phyloP scores from a whole-genome alignment of 2,888 invertebrate species.

The Trachelus troglodyta region DNA sequence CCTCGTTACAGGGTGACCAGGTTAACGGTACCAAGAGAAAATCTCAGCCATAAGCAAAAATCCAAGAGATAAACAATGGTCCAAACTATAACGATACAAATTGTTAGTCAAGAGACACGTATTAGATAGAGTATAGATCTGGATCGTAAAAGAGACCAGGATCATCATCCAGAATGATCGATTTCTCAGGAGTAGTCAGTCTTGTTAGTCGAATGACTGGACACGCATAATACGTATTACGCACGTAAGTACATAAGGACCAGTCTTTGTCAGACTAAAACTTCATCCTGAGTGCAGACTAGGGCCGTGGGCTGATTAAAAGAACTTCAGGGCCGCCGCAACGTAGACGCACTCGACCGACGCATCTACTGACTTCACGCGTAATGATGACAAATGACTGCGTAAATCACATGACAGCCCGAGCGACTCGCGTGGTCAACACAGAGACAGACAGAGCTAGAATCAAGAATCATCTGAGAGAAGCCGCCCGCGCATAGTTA shows the following conservation, averaged over 20 bases:
- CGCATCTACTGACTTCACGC: conserved; percentile 34
- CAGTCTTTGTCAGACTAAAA: background rate
- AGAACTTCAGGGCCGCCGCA: background rate
- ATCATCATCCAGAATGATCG: background rate
- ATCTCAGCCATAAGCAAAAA: background rate
- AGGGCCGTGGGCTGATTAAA: background rate
- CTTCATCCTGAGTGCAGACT: background rate
- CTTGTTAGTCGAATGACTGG: background rate
- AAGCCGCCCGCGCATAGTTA: background rate
- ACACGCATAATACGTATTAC: background rate
- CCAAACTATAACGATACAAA: background rate
- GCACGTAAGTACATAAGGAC: background rate
- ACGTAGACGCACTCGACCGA: background rate
- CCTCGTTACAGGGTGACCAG: background rate
- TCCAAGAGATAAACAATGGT: background rate
- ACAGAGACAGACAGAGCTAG: background rate
- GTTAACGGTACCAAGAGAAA: background rate
- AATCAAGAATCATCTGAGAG: background rate
- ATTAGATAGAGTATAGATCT: background rate
- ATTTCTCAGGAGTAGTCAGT: background rate
- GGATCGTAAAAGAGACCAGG: background rate
- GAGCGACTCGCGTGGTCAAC: conserved; percentile 38
- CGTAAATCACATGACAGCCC: conserved; percentile 51
- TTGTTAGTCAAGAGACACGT: background rate
- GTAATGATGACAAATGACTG: conserved; percentile 58